These are phyloP conservation scores for Amia ocellicauda DNA, from an alignment of 2,113 vertebrate species.

Conservation along the genomic window DNA sequence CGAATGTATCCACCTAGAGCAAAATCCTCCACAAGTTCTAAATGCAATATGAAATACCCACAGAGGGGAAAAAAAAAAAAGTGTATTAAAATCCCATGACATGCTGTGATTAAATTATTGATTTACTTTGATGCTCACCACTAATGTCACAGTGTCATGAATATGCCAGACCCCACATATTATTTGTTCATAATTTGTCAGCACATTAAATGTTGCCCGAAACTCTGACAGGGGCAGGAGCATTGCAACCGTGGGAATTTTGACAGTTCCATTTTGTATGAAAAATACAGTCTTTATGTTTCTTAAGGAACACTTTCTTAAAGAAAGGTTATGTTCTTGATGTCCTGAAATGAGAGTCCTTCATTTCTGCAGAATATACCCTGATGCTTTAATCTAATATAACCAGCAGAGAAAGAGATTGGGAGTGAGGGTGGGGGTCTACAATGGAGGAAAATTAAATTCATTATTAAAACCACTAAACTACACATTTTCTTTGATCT, in stretches of 20 bases:
- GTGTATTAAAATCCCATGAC: conserved; percentile 16
- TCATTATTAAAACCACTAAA: too few species aligned
- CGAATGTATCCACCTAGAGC: too few species aligned
- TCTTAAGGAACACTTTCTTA: neutral
- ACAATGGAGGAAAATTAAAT: too few species aligned
- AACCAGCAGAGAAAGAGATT: neutral
- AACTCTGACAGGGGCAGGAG: neutral
- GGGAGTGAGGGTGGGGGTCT: neutral
- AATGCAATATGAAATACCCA: too few species aligned
- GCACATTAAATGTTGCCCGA: conserved; percentile 13
- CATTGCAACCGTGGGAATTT: neutral
- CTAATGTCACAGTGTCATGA: neutral
- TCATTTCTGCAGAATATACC: neutral
- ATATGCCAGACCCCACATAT: neutral
- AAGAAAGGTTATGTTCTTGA: conserved; percentile 5
- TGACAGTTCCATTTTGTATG: neutral
- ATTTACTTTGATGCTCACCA: conserved; percentile 31
- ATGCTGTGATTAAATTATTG: conserved; percentile 36
- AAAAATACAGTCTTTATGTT: neutral
- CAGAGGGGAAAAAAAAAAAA: neutral
- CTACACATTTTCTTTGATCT: too few species aligned
- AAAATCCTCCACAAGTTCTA: too few species aligned
- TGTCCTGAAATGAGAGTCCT: neutral
- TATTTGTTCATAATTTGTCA: conserved; percentile 26
- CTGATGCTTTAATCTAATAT: neutral